Conservation (phyloP, 2,797 vertebrate species). For the Ctenochaetus hawaiiensis region DNA sequence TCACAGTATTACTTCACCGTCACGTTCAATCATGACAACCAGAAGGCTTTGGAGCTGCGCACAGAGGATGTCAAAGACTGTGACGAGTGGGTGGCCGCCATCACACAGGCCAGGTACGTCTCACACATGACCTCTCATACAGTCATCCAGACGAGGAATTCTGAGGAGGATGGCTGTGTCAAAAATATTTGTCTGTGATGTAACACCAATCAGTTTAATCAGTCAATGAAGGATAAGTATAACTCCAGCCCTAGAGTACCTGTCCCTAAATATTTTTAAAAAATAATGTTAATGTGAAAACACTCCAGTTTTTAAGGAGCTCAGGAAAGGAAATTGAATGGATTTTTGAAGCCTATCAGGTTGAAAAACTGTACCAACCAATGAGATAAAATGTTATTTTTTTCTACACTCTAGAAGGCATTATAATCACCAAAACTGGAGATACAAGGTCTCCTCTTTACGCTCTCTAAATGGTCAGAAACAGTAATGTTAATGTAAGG, state of each 20-base stretch:
- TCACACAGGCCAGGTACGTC: slow-evolving; percentile 94
- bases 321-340: not conserved
- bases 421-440: not conserved
- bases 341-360: not conserved
- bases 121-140: slow-evolving; percentile 42
- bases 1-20: slow-evolving; percentile 96
- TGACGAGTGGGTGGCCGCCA: slow-evolving; percentile 97
- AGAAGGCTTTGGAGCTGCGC: slow-evolving; percentile 95
- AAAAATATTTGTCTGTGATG: slow-evolving; percentile 1
- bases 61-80: slow-evolving; percentile 97
- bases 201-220: not conserved
- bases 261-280: not conserved
- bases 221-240: not conserved
- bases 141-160: slow-evolving; percentile 2
- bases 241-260: not conserved
- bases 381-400: no score
- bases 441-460: not conserved
- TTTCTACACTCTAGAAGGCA: not conserved
- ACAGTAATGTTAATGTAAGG: no score
- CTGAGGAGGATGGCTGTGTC: not conserved
- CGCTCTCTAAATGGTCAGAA: not conserved
- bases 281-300: not conserved
- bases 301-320: not conserved
- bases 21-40: slow-evolving; percentile 96
- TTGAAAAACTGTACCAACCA: not conserved